Percentiles rank a stretch among this genome's conserved stretches.
These are phyloP conservation scores for Paedocypris sp. DNA, from an alignment of 2,113 vertebrate species.

Conservation along the genomic window DNA sequence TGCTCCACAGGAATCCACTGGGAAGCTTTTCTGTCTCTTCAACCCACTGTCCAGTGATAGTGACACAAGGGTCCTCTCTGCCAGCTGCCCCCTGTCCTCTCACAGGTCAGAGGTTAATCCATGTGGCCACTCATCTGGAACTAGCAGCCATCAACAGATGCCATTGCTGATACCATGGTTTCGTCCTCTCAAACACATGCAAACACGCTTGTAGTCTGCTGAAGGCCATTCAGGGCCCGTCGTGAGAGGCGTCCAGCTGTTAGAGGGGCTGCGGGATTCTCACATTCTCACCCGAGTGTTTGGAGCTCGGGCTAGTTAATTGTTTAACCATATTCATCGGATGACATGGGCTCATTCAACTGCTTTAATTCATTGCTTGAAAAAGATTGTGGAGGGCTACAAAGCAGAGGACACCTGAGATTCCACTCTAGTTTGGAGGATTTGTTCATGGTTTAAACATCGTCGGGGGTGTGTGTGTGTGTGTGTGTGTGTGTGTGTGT, in stretches of 20 bases:
- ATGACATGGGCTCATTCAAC: conserved; percentile 28
- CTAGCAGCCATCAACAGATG: conserved; percentile 35
- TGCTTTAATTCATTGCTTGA: conserved; percentile 31
- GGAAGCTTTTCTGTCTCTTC: not conserved
- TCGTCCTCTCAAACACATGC: conserved; percentile 22
- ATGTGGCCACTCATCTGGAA: conserved; percentile 41
- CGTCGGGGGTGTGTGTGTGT: not conserved
- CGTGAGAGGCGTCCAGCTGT: conserved; percentile 38
- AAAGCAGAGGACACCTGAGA: conserved; percentile 29
- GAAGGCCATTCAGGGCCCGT: conserved; percentile 42
- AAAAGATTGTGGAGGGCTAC: conserved; percentile 28
- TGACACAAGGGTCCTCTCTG: not conserved
- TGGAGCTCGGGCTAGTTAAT: conserved; percentile 28
- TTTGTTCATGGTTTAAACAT: conserved; percentile 8
- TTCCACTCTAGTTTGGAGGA: conserved; percentile 23
- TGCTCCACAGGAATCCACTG: too few species aligned
- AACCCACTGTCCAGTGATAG: conserved; percentile 6
- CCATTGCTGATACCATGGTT: conserved; percentile 39
- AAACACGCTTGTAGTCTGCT: conserved; percentile 17
- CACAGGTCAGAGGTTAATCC: conserved; percentile 28
- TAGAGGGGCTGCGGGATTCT: conserved; percentile 10
- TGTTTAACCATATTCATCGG: conserved; percentile 32
- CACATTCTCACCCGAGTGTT: not conserved
- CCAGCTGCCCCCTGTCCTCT: conserved; percentile 20
- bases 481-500: not conserved